Conservation (phyloP, 2,888 invertebrate genomes). For the Parochlus steinenii region DNA sequence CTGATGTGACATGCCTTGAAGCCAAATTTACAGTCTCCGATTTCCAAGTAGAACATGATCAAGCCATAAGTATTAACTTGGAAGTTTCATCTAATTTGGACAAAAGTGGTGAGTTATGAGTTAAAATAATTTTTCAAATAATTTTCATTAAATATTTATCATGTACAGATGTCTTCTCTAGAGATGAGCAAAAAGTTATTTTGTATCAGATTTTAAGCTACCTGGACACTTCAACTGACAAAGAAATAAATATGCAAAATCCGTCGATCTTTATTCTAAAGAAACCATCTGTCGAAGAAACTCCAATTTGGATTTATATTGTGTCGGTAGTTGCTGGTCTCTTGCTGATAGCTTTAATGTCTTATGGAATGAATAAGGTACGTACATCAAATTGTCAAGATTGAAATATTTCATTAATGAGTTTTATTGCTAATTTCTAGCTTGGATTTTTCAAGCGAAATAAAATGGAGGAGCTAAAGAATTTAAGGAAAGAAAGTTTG, state of each 20-base stretch:
- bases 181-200: conserved; percentile 29
- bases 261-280: conserved; percentile 21
- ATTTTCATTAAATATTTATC: no score
- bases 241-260: conserved; percentile 21
- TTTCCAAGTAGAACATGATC: conserved; percentile 21
- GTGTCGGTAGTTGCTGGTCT: conserved; percentile 30
- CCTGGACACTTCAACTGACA: conserved; percentile 20
- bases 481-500: no score
- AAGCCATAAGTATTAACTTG: conserved; percentile 23
- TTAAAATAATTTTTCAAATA: no score
- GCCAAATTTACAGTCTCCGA: conserved; percentile 25
- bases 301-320: conserved; percentile 32
- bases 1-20: conserved; percentile 22
- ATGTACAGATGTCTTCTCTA: no score
- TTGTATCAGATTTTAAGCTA: conserved; percentile 24
- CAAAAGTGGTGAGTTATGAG: conserved; percentile 26
- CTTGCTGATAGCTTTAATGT: conserved; percentile 26
- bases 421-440: conserved; percentile 21
- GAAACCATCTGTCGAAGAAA: conserved; percentile 23
- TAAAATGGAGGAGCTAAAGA: conserved; percentile 33
- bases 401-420: not conserved
- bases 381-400: conserved; percentile 13
- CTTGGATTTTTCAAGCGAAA: conserved; percentile 34
- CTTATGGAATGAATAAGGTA: conserved; percentile 28
- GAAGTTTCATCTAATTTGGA: conserved; percentile 25